Conservation (phyloP, 2,888 invertebrate species). For the Bimastos eiseni region DNA sequence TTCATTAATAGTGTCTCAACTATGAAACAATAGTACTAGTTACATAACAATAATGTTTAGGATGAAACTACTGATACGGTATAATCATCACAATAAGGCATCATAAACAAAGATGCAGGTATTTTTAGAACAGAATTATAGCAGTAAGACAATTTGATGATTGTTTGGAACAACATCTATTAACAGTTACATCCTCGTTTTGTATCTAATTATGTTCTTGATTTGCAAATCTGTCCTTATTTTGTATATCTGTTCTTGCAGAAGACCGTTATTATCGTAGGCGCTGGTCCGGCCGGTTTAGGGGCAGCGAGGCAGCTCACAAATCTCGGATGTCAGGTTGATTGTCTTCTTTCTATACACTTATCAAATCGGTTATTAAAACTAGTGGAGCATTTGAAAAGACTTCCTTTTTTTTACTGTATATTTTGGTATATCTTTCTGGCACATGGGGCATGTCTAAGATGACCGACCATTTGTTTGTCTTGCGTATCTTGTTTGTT, state of each 20-base stretch:
- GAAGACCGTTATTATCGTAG: slow-evolving; percentile 61
- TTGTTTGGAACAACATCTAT: too few relatives aligned
- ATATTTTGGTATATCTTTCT: too few relatives aligned
- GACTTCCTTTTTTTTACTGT: too few relatives aligned
- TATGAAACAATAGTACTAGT: not conserved
- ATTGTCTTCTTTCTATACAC: not conserved
- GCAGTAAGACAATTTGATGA: not conserved
- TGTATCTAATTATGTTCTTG: not conserved
- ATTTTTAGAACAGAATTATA: not conserved
- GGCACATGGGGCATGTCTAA: too few relatives aligned
- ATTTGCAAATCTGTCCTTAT: not conserved
- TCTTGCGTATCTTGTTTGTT: too few relatives aligned
- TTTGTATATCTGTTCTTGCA: slow-evolving; percentile 8
- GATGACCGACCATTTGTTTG: too few relatives aligned
- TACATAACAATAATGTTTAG: not conserved
- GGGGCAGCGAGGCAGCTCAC: slow-evolving; percentile 63
- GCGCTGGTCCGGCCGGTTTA: slow-evolving; percentile 64
- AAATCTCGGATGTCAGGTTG: slow-evolving; percentile 61
- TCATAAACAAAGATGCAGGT: too few relatives aligned
- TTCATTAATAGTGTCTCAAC: not conserved
- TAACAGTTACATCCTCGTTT: too few relatives aligned
- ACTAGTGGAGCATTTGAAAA: not conserved
- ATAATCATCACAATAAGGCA: too few relatives aligned
- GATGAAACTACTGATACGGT: not conserved
- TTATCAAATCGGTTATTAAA: not conserved